Conservation (phyloP, 2,113 vertebrate species). For the Formicarius rufipectus region DNA sequence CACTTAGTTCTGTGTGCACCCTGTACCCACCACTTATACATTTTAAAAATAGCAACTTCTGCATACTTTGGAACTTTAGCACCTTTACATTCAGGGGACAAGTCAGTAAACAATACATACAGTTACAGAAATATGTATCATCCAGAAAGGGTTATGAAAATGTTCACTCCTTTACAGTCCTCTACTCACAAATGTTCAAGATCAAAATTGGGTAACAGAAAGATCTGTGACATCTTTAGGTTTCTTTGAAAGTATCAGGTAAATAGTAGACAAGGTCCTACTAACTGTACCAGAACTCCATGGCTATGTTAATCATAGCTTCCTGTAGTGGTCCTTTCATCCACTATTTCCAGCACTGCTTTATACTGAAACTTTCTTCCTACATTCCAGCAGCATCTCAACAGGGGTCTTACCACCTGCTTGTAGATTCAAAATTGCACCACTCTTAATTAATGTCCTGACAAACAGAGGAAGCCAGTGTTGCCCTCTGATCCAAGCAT, state of each 20-base stretch:
- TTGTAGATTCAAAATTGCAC: not conserved
- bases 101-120: not conserved
- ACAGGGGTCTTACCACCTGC: not conserved
- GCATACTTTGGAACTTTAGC: not conserved
- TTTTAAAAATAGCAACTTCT: not conserved
- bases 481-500: not conserved
- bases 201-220: not conserved
- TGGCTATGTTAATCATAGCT: not conserved
- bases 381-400: not conserved
- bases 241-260: not conserved
- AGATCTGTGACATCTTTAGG: not conserved
- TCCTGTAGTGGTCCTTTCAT: not conserved
- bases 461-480: not conserved
- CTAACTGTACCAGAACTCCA: not conserved
- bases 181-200: not conserved
- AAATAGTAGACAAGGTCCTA: not conserved
- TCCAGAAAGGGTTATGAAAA: not conserved
- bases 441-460: not conserved
- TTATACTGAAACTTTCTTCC: not conserved
- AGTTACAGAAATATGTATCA: not conserved
- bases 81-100: not conserved
- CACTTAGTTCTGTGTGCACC: not conserved
- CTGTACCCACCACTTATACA: not conserved
- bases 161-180: not conserved
- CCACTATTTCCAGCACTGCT: not conserved